Base-by-base conservation (phyloP, 2,888 invertebrate genomes). In the Morpho achilles region DNA sequence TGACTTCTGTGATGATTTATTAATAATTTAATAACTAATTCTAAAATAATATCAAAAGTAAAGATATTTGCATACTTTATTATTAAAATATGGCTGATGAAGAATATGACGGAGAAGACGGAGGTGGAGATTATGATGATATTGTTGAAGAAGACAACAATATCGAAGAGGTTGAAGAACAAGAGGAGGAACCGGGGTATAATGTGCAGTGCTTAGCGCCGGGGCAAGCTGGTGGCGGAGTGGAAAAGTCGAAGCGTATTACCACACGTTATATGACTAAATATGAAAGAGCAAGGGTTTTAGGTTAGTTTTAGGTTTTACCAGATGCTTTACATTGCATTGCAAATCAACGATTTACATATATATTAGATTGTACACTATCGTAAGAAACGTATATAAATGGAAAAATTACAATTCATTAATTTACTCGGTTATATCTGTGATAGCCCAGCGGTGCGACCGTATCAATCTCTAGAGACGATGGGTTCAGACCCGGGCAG, bases 211-310 rank as follows among this genome's bases (percentile, higher is more conserved):
- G 97, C 52, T 87, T 98, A 41, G 93, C 95, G 5, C 94, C 96
- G 0, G 96, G 95, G 0, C 95, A 95, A 77, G 94, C 94, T 44
- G 94, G 94, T 0, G 96, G 96, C 8, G 95, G 96, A 46, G 96
- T 96, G 0, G 95, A 96, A 45, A 96, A 96, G 79, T 93, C 94
- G 0, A 98, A 98, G 77, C 93, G 98, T 23, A 99, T 99, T 51
- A 99, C 99, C 1, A 99, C 99, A 0, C 95, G 96, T 73, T 99
- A 98, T 75, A 98, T 99, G 98, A 99, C 99, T 0, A 99, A 99
- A 92, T 94, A 91, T 68, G 89, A 89, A 69, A 71, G 90, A 60
- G 90, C 90, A 9, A 78, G 90, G 77, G 89, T 86, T 47, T 72
- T 84, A 75, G 87, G 85, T 87, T 64, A 75, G 73, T 67, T 22